A percentile compares a stretch with the other conserved stretches of the same genome.
Conservation (phyloP, 1,140 invertebrate species). For the Brachionus calyciflorus region DNA sequence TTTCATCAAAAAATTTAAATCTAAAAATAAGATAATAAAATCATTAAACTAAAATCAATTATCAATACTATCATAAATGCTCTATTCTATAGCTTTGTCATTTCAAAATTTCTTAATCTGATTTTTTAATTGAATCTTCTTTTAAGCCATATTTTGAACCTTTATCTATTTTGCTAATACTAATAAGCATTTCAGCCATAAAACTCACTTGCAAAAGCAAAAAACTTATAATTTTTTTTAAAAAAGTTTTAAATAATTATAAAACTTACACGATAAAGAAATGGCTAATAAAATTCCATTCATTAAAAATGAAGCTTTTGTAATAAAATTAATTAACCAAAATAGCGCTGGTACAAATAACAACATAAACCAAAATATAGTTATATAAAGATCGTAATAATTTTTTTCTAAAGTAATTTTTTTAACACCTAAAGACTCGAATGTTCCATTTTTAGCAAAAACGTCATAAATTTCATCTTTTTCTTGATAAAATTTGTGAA, state of each 20-base stretch:
- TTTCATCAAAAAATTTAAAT: no score
- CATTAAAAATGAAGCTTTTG: neutral
- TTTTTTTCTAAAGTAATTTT: conserved; percentile 50
- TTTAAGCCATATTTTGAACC: conserved; percentile 41
- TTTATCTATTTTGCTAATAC: conserved; percentile 26
- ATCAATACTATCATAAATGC: no score
- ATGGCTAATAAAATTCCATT: neutral
- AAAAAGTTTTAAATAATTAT: neutral
- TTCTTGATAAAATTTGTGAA: conserved; percentile 74
- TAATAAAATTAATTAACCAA: conserved; percentile 51
- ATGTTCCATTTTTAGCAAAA: conserved; percentile 54
- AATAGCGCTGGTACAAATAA: conserved; percentile 54
- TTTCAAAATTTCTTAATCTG: neutral
- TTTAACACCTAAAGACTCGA: conserved; percentile 53
- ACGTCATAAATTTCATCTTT: conserved; percentile 64
- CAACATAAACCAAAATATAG: conserved; percentile 53
- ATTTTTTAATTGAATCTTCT: neutral
- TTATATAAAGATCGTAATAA: conserved; percentile 54
- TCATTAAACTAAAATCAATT: neutral
- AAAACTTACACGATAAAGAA: conserved; percentile 16
- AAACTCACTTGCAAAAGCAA: conserved; percentile 1
- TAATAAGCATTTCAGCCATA: neutral
- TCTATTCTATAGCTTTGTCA: no score
- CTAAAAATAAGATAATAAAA: neutral
- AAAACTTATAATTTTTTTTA: neutral